These are phyloP conservation scores for Takifugu bimaculatus DNA, from an alignment of 2,113 vertebrate species.

Conservation along the genomic window DNA sequence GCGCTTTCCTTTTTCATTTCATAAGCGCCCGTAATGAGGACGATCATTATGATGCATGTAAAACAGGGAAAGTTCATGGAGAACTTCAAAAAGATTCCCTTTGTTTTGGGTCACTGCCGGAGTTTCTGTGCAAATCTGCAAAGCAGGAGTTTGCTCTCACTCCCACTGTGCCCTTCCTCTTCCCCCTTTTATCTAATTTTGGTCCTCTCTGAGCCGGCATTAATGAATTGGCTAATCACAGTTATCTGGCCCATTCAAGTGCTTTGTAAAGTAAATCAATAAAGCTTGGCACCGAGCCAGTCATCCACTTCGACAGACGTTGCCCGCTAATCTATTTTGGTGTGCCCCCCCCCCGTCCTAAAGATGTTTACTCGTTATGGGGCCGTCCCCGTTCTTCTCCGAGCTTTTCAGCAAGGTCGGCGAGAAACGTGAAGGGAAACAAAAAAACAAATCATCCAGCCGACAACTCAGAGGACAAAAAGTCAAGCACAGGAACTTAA, in stretches of 20 bases:
- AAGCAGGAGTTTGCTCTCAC: conserved; percentile 38
- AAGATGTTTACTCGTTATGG: conserved; percentile 54
- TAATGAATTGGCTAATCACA: conserved; percentile 81
- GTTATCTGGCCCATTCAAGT: conserved; percentile 74
- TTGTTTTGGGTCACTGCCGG: conserved; percentile 14
- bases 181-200: conserved; percentile 72
- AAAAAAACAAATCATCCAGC: conserved; percentile 28
- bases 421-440: conserved; percentile 17
- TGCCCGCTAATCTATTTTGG: conserved; percentile 67
- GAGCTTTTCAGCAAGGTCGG: conserved; percentile 54
- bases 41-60: conserved; percentile 32
- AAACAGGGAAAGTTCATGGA: conserved; percentile 30
- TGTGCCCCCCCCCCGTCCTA: conserved; percentile 28
- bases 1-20: conserved; percentile 6
- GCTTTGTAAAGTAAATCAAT: conserved; percentile 79
- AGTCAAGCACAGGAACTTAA: conserved; percentile 35
- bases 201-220: conserved; percentile 63
- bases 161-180: conserved; percentile 38
- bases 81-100: conserved; percentile 37
- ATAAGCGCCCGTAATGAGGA: conserved; percentile 41
- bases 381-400: conserved; percentile 10
- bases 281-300: conserved; percentile 65
- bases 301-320: conserved; percentile 70
- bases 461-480: conserved; percentile 44
- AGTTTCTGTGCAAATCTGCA: conserved; percentile 44